Percentiles rank a stretch among this genome's conserved stretches.
Conservation (phyloP, 2,797 vertebrate genomes). For the Limosa lapponica region DNA sequence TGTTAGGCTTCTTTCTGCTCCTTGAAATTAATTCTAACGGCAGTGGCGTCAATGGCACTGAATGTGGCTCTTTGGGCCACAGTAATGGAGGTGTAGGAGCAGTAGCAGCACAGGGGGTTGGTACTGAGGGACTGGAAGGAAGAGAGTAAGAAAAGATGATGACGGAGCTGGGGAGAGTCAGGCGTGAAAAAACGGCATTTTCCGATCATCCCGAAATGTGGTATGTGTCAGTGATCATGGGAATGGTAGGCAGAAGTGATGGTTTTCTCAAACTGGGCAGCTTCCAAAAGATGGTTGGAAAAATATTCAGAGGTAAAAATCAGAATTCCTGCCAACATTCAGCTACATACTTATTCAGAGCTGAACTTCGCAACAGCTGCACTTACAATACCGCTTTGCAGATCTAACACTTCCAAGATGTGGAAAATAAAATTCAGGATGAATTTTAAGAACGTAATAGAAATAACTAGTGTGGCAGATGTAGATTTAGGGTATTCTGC, state of each 20-base stretch:
- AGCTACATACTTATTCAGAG: neutral
- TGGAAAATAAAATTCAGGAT: conserved; percentile 46
- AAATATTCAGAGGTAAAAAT: conserved; percentile 16
- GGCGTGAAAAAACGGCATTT: neutral
- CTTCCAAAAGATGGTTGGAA: neutral
- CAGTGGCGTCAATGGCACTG: neutral
- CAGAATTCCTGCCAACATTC: neutral
- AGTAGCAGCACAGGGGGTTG: neutral
- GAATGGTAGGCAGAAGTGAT: neutral
- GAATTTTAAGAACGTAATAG: conserved; percentile 15
- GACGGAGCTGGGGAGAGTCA: neutral
- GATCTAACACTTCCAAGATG: conserved; percentile 43
- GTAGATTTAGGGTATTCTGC: conserved; percentile 33
- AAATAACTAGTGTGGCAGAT: conserved; percentile 42
- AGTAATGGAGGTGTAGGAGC: neutral
- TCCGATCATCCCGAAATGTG: neutral
- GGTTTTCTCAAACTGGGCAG: neutral
- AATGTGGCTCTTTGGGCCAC: neutral
- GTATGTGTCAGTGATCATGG: neutral
- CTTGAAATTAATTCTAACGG: neutral
- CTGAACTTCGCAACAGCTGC: conserved; percentile 39
- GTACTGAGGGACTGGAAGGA: neutral
- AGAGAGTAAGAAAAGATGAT: neutral
- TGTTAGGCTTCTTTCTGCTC: neutral
- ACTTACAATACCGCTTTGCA: neutral